Conservation (phyloP, 1,140 invertebrate genomes). For the Leguminivora glycinivorella region DNA sequence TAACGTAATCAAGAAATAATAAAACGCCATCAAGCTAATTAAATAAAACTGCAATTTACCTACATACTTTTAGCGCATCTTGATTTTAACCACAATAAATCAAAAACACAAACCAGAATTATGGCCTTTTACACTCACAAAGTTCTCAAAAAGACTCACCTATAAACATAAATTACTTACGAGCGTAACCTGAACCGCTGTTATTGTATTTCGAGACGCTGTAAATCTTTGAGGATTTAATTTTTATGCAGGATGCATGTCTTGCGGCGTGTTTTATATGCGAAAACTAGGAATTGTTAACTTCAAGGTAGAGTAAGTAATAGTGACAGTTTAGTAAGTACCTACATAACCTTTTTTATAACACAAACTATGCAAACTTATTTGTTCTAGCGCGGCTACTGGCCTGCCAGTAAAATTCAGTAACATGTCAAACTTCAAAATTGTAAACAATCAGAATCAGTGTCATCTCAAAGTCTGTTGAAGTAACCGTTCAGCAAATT, state of each 20-base stretch:
- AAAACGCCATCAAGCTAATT: too few species aligned
- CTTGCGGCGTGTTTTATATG: constrained; percentile 32
- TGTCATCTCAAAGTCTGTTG: too few species aligned
- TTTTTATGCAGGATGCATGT: constrained; percentile 67
- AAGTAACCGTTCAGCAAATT: too few species aligned
- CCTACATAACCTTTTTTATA: too few species aligned
- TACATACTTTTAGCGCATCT: background rate
- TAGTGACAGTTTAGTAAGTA: too few species aligned
- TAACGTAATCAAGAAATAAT: too few species aligned
- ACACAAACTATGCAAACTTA: too few species aligned
- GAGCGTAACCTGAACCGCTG: constrained; percentile 61
- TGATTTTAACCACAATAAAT: constrained; percentile 1
- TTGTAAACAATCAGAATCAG: too few species aligned
- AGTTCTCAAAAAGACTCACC: constrained; percentile 40
- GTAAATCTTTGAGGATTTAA: constrained; percentile 67
- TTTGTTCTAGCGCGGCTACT: too few species aligned
- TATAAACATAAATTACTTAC: constrained; percentile 60
- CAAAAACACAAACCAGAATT: constrained; percentile 41
- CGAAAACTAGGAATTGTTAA: constrained; percentile 20
- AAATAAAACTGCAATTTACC: background rate
- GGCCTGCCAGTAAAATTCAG: too few species aligned
- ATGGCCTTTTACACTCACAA: constrained; percentile 52
- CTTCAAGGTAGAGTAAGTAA: too few species aligned
- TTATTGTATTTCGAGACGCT: constrained; percentile 73
- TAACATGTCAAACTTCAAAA: too few species aligned